phyloP scores from a whole-genome alignment of 2,113 vertebrate species.

The Scopus umbretta region DNA sequence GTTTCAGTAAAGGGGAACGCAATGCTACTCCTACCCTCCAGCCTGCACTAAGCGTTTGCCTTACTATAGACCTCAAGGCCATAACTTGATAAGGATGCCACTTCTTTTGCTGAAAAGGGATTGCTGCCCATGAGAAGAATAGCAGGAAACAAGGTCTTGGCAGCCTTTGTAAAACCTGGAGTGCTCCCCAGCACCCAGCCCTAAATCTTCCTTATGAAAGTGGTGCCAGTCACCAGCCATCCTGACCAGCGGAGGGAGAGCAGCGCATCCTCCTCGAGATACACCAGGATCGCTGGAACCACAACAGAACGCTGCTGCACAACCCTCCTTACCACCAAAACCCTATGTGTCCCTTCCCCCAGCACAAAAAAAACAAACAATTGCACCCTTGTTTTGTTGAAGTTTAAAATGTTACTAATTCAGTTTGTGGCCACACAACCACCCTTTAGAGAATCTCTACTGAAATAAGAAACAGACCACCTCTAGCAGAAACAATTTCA shows the following conservation, averaged over 20 bases:
- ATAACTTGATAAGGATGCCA: accelerated
- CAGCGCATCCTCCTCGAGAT: accelerated
- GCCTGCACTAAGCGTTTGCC: background rate
- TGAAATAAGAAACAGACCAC: background rate
- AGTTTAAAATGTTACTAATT: background rate
- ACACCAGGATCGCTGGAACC: background rate
- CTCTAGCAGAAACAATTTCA: background rate
- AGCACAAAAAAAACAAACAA: background rate
- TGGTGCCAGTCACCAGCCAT: background rate
- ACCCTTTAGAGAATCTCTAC: background rate
- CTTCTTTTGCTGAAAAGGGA: background rate
- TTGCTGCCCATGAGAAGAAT: background rate
- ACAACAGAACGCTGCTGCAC: too few species aligned
- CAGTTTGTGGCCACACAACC: background rate
- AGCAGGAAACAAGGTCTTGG: background rate
- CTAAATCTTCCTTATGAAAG: background rate
- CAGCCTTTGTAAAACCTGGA: background rate
- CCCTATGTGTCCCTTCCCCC: accelerated
- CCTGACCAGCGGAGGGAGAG: background rate
- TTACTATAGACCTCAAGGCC: background rate
- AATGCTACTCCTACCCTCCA: background rate
- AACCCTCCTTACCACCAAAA: background rate
- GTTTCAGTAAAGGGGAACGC: background rate
- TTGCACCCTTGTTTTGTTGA: background rate
- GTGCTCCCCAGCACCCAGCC: background rate